Evolutionary conservation across 1,140 invertebrate species (phyloP).

Genomic region (Limonius californicus): DNA sequence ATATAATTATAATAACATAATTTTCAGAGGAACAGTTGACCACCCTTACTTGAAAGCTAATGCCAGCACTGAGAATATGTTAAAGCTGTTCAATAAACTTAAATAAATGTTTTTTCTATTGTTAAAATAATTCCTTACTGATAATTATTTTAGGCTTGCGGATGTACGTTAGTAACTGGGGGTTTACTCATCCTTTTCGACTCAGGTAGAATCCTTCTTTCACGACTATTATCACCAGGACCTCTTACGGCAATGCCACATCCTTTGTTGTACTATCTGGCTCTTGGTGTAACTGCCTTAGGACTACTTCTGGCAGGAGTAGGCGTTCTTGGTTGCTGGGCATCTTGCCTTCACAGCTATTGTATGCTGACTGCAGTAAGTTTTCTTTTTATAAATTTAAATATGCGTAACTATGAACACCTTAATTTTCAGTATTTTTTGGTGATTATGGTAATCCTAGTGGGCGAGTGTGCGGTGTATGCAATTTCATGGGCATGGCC

Average conservation of each 20-base stretch:
- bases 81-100: too few relatives aligned
- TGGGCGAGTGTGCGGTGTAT: slow-evolving; percentile 69
- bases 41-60: too few relatives aligned
- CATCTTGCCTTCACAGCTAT: slow-evolving; percentile 68
- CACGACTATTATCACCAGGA: slow-evolving; percentile 57
- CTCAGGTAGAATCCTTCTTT: slow-evolving; percentile 62
- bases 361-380: slow-evolving; percentile 65
- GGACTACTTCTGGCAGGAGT: slow-evolving; percentile 63
- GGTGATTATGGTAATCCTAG: slow-evolving; percentile 62
- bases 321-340: slow-evolving; percentile 73
- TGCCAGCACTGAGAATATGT: too few relatives aligned
- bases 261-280: slow-evolving; percentile 70
- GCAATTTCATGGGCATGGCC: slow-evolving; percentile 74
- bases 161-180: slow-evolving; percentile 62
- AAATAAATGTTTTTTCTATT: too few relatives aligned
- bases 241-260: slow-evolving; percentile 55
- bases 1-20: neutral
- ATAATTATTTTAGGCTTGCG: slow-evolving; percentile 66
- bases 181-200: slow-evolving; percentile 69
- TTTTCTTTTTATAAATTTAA: neutral
- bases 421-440: slow-evolving; percentile 69
- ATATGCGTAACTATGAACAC: too few relatives aligned
- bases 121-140: too few relatives aligned
- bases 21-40: too few relatives aligned
- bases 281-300: slow-evolving; percentile 59